Conservation (phyloP, 1,140 invertebrate genomes). For the Ceratina calcarata region DNA sequence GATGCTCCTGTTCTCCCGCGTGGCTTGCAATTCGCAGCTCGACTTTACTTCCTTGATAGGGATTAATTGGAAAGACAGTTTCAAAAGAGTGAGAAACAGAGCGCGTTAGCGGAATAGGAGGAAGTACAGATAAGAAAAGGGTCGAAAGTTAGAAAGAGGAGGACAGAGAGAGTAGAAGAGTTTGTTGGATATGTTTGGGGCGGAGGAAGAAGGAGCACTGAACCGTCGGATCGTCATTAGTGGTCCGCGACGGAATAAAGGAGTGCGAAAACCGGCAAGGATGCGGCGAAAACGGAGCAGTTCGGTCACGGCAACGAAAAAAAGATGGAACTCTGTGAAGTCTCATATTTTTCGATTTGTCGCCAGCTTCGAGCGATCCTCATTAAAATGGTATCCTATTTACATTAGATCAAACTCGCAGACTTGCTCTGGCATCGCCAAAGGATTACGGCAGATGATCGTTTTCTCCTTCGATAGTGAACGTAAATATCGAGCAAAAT, state of each 20-base stretch:
- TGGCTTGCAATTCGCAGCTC: background rate
- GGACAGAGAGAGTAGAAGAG: background rate
- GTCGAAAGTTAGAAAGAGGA: background rate
- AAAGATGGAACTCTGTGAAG: background rate
- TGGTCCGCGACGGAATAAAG: conserved; percentile 30
- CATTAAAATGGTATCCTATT: conserved; percentile 14
- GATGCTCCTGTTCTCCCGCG: background rate
- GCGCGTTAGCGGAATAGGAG: conserved; percentile 18
- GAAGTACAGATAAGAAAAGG: background rate
- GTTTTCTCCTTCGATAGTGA: too few relatives aligned
- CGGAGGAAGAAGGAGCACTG: conserved; percentile 6
- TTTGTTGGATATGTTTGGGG: background rate
- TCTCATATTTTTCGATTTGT: conserved; percentile 23
- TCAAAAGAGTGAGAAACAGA: conserved; percentile 20
- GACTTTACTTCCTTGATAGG: background rate
- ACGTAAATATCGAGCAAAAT: background rate
- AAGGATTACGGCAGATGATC: too few relatives aligned
- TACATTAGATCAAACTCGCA: conserved; percentile 13
- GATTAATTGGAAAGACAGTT: conserved; percentile 27
- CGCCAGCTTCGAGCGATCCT: conserved; percentile 5
- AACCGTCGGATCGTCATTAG: conserved; percentile 48
- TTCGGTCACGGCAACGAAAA: background rate
- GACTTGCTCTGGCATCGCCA: too few relatives aligned
- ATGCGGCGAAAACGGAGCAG: conserved; percentile 7
- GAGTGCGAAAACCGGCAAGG: background rate